These are phyloP conservation scores for Platycercus adscitus DNA, from an alignment of 2,113 vertebrate species.

Conservation along the genomic window DNA sequence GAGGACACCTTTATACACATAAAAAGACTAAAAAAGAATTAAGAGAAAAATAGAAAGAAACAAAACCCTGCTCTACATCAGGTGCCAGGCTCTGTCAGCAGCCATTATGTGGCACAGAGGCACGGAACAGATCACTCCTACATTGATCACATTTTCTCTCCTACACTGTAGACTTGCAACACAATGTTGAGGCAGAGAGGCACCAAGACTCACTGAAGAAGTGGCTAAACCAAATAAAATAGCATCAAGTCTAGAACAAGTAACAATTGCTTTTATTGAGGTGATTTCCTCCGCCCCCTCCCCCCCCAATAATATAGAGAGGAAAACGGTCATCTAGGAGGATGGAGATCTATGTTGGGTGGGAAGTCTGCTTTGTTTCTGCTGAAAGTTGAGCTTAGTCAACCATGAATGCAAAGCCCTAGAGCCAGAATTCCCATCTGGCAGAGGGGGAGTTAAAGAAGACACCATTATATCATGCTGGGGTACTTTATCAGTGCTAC, in stretches of 20 bases:
- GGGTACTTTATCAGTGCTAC: not conserved
- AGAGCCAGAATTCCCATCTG: not conserved
- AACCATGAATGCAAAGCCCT: not conserved
- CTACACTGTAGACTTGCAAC: rapidly evolving
- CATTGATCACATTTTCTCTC: rapidly evolving
- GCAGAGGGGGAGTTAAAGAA: not conserved
- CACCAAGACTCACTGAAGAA: not conserved
- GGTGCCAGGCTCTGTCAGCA: not conserved
- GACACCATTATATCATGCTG: not conserved
- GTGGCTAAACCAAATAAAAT: not conserved
- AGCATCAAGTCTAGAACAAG: not conserved
- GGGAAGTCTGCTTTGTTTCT: not conserved
- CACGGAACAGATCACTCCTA: not conserved
- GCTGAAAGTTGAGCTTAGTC: not conserved
- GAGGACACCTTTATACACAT: not conserved
- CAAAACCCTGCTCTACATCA: not conserved
- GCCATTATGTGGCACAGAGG: not conserved
- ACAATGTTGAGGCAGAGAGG: not conserved
- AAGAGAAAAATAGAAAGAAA: not conserved
- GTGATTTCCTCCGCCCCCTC: no score
- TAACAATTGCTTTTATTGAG: not conserved
- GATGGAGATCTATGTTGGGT: rapidly evolving
- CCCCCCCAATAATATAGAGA: not conserved
- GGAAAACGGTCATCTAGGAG: not conserved
- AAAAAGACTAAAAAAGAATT: not conserved